phyloP scores from a whole-genome alignment of 30 jellyfish, hydroid and myxozoan species.

The Pseudorhiza aurosa region DNA sequence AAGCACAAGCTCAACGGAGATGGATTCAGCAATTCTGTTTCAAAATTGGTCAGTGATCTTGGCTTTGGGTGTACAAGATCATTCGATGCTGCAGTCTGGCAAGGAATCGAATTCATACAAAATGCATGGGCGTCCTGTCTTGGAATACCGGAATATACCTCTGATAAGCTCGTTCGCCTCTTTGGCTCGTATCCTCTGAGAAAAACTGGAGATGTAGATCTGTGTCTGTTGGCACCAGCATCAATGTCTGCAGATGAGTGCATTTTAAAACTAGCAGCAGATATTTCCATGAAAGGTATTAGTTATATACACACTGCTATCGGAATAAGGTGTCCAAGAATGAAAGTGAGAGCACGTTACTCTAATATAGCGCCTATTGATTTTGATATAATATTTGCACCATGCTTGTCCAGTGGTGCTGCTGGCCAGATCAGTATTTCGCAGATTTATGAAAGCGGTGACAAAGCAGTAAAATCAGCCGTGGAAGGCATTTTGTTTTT shows the following conservation, averaged over 20 bases:
- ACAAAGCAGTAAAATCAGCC: slow-evolving; percentile 59
- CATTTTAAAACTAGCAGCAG: slow-evolving; percentile 58
- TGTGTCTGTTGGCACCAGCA: slow-evolving; percentile 85
- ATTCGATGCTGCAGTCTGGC: slow-evolving; percentile 52
- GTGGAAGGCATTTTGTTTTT: slow-evolving; percentile 82
- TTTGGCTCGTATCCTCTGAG: slow-evolving; percentile 90
- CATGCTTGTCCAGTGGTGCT: slow-evolving; percentile 38
- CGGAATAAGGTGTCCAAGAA: slow-evolving; percentile 91
- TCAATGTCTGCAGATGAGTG: slow-evolving; percentile 53
- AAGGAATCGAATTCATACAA: slow-evolving; percentile 57
- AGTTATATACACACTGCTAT: slow-evolving; percentile 76
- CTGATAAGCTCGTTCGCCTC: slow-evolving; percentile 19
- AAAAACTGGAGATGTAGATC: slow-evolving; percentile 85
- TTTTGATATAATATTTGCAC: slow-evolving; percentile 81
- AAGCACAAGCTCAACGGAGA: neutral
- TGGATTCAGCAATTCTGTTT: neutral
- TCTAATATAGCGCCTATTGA: slow-evolving; percentile 64
- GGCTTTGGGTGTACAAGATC: slow-evolving; percentile 50
- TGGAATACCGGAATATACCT: slow-evolving; percentile 16
- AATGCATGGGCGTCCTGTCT: slow-evolving; percentile 74
- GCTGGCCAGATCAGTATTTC: neutral
- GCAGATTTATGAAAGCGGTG: slow-evolving; percentile 23
- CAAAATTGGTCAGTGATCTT: slow-evolving; percentile 22
- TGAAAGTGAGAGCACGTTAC: slow-evolving; percentile 72
- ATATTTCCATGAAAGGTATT: slow-evolving; percentile 71